Percentiles rank a stretch among this genome's conserved stretches.
phyloP scores from a whole-genome alignment of 2,797 vertebrate genomes.

The Myotis findleyi region DNA sequence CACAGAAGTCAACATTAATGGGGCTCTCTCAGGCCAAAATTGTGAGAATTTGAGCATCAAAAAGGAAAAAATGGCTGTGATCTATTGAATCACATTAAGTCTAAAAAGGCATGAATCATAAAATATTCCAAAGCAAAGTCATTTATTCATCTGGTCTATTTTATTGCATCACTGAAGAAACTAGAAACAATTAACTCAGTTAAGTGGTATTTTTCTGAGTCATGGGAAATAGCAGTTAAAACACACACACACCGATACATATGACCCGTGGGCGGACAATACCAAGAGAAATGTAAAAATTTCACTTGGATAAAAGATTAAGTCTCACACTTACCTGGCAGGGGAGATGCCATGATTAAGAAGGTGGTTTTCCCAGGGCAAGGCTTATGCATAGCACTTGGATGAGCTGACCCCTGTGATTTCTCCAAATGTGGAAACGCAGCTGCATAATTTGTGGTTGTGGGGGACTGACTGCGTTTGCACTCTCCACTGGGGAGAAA shows the following conservation, averaged over 20 bases:
- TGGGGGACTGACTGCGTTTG: not conserved
- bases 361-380: not conserved
- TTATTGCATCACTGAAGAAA: not conserved
- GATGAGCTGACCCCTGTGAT: too few species aligned
- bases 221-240: not conserved
- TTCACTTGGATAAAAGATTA: not conserved
- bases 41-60: not conserved
- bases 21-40: not conserved
- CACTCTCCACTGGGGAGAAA: not conserved
- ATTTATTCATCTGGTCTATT: not conserved
- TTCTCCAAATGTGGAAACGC: not conserved
- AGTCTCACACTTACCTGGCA: not conserved
- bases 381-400: not conserved
- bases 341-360: not conserved
- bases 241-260: not conserved
- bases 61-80: not conserved
- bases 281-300: not conserved
- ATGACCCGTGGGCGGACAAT: not conserved
- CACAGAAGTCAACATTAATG: slow-evolving; percentile 1
- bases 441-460: not conserved
- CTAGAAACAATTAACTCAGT: not conserved
- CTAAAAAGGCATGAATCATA: not conserved
- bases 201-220: not conserved
- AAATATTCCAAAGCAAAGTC: slow-evolving; percentile 11
- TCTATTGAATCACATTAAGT: not conserved